These are phyloP conservation scores for Notodonta dromedarius DNA, from an alignment of 2,888 invertebrate species.

Conservation along the genomic window DNA sequence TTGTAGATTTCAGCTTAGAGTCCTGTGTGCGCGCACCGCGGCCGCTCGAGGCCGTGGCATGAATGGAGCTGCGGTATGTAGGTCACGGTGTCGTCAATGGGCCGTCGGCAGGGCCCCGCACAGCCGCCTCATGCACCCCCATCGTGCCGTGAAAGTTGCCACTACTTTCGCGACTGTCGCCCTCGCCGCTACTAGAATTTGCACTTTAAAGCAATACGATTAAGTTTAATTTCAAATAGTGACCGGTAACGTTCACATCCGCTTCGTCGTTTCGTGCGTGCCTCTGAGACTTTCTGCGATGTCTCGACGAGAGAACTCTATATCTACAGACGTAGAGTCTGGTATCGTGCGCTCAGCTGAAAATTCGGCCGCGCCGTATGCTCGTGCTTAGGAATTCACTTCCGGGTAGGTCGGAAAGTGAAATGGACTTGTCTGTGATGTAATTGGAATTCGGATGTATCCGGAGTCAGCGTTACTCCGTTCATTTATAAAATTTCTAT, in stretches of 20 bases:
- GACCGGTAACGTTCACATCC: constrained; percentile 76
- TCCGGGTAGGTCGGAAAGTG: constrained; percentile 84
- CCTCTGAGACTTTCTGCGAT: constrained; percentile 64
- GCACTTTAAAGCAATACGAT: constrained; percentile 71
- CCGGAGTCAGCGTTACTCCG: constrained; percentile 81
- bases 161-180: constrained; percentile 81
- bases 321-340: constrained; percentile 50
- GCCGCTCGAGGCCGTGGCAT: constrained; percentile 74
- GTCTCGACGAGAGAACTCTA: constrained; percentile 52
- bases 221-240: constrained; percentile 72
- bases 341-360: constrained; percentile 49
- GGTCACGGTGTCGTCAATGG: constrained; percentile 84
- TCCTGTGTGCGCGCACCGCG: constrained; percentile 66
- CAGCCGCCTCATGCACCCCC: constrained; percentile 76
- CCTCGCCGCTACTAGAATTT: constrained; percentile 59
- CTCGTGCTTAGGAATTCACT: constrained; percentile 83
- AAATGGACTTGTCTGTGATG: constrained; percentile 84
- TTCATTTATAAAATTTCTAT: constrained; percentile 80
- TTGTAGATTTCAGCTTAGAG: constrained; percentile 36
- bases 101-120: constrained; percentile 75
- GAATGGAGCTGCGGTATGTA: constrained; percentile 81
- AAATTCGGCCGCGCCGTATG: constrained; percentile 79
- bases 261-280: constrained; percentile 76
- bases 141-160: constrained; percentile 81
- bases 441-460: constrained; percentile 84